Conservation (phyloP, 1,140 invertebrate genomes). For the Homarus americanus region DNA sequence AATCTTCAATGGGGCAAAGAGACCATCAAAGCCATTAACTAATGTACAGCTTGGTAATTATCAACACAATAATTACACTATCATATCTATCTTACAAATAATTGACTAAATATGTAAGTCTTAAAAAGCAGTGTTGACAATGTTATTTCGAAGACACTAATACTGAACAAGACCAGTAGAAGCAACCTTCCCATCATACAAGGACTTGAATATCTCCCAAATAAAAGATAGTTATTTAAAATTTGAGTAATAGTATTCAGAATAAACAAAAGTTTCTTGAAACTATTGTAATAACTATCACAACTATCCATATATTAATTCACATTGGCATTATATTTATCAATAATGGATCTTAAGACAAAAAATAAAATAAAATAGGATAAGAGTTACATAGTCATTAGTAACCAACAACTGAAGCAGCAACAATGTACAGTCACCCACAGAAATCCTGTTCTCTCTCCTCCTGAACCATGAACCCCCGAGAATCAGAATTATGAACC, state of each 20-base stretch:
- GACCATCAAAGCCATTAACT: not conserved
- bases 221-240: too few species aligned
- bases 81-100: not conserved
- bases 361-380: not conserved
- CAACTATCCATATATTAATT: not conserved
- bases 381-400: not conserved
- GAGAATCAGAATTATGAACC: too few species aligned
- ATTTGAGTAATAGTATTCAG: too few species aligned
- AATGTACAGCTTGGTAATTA: not conserved
- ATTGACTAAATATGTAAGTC: not conserved
- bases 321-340: not conserved
- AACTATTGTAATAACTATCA: not conserved
- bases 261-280: too few species aligned
- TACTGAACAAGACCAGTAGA: not conserved
- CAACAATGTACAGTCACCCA: not conserved
- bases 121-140: not conserved
- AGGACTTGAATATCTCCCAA: too few species aligned
- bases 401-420: not conserved
- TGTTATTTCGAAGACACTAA: too few species aligned
- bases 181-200: too few species aligned
- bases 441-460: too few species aligned
- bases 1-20: slow-evolving; percentile 3
- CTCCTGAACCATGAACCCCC: too few species aligned
- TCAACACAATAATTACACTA: not conserved
- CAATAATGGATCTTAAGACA: not conserved